Base-by-base conservation (phyloP, 2,888 invertebrate species). In the Pollenia labialis region DNA sequence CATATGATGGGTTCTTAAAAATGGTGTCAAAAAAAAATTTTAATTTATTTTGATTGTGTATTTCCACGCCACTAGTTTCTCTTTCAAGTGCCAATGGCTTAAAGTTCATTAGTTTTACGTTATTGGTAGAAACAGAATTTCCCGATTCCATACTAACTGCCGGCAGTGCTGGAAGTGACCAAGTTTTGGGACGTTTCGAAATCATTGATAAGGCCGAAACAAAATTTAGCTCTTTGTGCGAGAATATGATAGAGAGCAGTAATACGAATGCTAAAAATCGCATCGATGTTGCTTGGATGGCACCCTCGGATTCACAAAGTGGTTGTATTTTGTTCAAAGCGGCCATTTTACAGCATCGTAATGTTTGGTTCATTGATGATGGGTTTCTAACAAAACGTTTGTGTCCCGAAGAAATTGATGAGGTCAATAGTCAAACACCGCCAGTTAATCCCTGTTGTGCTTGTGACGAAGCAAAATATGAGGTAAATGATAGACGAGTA, bases 381-480 rank as follows among this genome's bases (percentile, higher is more conserved):
- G 96, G 96, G 0, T 95, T 94, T 3, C 93, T 98, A 23, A 96
- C 95, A 0, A 95, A 95, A 91, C 95, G 95, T 52, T 93, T 98
- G 56, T 98, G 98, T 92, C 96, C 97, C 90, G 94, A 95, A 90
- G 94, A 94, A 54, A 94, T 95, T 54, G 95, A 95, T 81, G 94
- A 94, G 50, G 94, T 95, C 32, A 95, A 96, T 80, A 94, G 95
- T 40, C 95, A 95, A 89, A 96, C 96, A 1, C 94, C 95, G 12
- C 94, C 96, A 0, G 92, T 96, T 0, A 95, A 95, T 87, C 95
- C 95, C 2, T 99, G 99, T 92, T 98, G 98, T 92, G 98, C 99
- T 14, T 99, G 99, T 90, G 98, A 99, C 90, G 98, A 99, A 92
- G 99, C 99, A 14, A 99, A 99, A 94, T 99, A 99, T 92, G 98